A percentile compares a stretch with the other conserved stretches of the same genome.
Conservation (phyloP, 1,140 invertebrate species). For the Hetaerina americana region DNA sequence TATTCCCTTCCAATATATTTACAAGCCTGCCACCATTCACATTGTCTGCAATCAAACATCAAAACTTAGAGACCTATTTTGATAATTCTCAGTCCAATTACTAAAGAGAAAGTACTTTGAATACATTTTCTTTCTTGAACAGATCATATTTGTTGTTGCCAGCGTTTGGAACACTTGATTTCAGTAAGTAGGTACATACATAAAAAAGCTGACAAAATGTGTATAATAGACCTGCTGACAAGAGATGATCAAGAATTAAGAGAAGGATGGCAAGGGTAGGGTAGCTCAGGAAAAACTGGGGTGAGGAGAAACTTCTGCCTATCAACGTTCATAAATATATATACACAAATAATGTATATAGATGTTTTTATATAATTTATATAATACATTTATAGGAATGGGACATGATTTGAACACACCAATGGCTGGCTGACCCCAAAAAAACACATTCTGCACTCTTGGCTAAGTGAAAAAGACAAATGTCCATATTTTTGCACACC, state of each 20-base stretch:
- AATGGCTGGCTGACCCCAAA: conserved; percentile 23
- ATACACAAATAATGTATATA: conserved; percentile 3
- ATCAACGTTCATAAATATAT: conserved; percentile 2
- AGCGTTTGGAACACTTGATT: not conserved
- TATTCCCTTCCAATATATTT: not conserved
- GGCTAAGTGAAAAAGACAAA: conserved; percentile 16
- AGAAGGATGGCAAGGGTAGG: not conserved
- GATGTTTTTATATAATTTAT: conserved; percentile 2
- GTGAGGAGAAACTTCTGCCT: not conserved
- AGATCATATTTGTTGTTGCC: not conserved
- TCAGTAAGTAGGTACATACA: not conserved
- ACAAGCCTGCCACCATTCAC: conserved; percentile 18
- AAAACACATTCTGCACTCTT: conserved; percentile 27
- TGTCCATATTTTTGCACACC: conserved; percentile 1
- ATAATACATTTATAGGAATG: not conserved
- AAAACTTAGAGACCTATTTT: not conserved
- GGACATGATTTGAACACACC: conserved; percentile 7
- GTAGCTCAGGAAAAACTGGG: not conserved
- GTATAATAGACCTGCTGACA: not conserved
- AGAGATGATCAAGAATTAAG: not conserved
- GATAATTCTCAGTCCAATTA: not conserved
- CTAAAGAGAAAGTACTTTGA: not conserved
- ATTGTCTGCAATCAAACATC: conserved; percentile 19
- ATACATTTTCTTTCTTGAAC: not conserved
- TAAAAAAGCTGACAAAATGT: not conserved